phyloP scores from a whole-genome alignment of 2,888 invertebrate genomes.

The Caenorhabditis sinica region DNA sequence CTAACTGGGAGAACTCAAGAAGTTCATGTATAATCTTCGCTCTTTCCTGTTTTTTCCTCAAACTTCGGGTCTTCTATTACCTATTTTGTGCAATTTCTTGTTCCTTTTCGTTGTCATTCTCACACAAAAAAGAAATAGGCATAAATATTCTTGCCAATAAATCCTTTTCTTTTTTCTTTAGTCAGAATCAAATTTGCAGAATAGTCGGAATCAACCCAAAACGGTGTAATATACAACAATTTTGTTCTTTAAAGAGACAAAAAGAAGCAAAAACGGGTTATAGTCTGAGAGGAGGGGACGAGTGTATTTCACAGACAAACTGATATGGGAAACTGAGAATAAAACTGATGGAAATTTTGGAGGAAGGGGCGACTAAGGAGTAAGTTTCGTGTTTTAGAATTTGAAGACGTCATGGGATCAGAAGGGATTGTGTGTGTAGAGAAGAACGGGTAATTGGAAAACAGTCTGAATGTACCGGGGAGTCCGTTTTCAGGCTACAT shows the following conservation, averaged over 20 bases:
- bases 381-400: slow-evolving; percentile 26
- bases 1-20: slow-evolving; percentile 73
- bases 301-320: slow-evolving; percentile 22
- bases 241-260: slow-evolving; percentile 58
- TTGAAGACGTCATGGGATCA: slow-evolving; percentile 22
- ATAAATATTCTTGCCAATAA: slow-evolving; percentile 27
- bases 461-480: too few relatives aligned
- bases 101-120: slow-evolving; percentile 3
- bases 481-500: too few relatives aligned
- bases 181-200: slow-evolving; percentile 9
- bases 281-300: not conserved
- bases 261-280: slow-evolving; percentile 42
- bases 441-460: too few relatives aligned
- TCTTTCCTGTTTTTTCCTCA: not conserved
- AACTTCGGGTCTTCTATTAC: not conserved
- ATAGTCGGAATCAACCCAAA: not conserved
- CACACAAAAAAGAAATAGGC: slow-evolving; percentile 2
- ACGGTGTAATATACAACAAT: slow-evolving; percentile 43
- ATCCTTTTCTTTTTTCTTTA: not conserved
- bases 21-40: slow-evolving; percentile 41
- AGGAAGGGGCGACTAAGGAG: not conserved
- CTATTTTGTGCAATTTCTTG: slow-evolving; percentile 3
- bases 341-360: slow-evolving; percentile 15
- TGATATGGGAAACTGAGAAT: slow-evolving; percentile 42
- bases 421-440: not conserved